A percentile compares a stretch with the other conserved stretches of the same genome.
Evolutionary conservation across 2,797 vertebrate species (phyloP).

Genomic region (Thalassophryne amazonica): DNA sequence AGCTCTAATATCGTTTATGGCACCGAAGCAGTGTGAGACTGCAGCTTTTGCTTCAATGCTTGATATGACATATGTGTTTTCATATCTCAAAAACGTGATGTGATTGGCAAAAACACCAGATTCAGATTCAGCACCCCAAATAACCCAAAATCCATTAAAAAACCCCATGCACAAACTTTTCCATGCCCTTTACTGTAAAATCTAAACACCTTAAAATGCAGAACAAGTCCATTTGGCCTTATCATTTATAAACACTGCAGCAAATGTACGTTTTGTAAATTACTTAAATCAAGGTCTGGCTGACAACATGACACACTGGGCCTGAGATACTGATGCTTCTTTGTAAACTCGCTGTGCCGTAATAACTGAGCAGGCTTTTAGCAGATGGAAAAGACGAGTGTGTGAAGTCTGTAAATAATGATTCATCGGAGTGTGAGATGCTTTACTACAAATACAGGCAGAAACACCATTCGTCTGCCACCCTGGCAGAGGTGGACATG

Average conservation of each 20-base stretch:
- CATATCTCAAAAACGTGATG: too few relatives aligned
- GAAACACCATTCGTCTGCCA: neutral
- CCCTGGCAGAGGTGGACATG: neutral
- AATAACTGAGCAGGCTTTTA: slow-evolving; percentile 23
- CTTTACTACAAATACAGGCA: slow-evolving; percentile 24
- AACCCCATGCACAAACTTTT: too few relatives aligned
- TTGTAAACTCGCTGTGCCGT: slow-evolving; percentile 8
- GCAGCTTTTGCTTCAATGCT: too few relatives aligned
- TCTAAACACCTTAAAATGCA: slow-evolving; percentile 11
- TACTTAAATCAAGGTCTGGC: slow-evolving; percentile 2
- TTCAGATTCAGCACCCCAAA: too few relatives aligned
- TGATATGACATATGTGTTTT: too few relatives aligned
- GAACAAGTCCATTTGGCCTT: slow-evolving; percentile 8
- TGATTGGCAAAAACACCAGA: too few relatives aligned
- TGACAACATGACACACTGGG: slow-evolving; percentile 1
- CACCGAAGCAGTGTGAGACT: too few relatives aligned
- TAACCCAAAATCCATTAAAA: too few relatives aligned
- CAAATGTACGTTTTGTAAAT: slow-evolving; percentile 9
- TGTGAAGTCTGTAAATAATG: slow-evolving; percentile 31
- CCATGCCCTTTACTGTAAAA: too few relatives aligned
- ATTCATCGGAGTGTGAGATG: slow-evolving; percentile 23
- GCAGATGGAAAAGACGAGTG: slow-evolving; percentile 36
- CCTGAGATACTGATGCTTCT: slow-evolving; percentile 10
- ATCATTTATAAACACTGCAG: neutral
- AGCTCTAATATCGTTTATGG: too few relatives aligned